Evolutionary conservation across 2,797 vertebrate species (phyloP), one percentile per base, ranked within the genome.

Genomic region (Prunella strophiata): DNA sequence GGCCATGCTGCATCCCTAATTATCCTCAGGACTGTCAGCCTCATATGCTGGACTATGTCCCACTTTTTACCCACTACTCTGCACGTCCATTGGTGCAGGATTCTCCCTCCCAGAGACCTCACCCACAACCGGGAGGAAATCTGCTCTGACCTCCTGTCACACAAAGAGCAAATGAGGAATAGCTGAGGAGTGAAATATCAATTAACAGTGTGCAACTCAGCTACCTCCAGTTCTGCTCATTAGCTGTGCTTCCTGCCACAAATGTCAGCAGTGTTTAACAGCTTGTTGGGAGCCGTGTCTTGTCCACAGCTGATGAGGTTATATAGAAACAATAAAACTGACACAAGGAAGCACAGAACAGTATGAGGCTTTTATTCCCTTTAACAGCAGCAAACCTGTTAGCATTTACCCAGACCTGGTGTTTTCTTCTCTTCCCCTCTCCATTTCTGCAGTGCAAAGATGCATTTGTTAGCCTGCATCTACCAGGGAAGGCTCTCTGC

Each of bases 171-270:
- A 89, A 83, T 0, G 7, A 83, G 66, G 75, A 80, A 48, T 14
- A 74, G 66, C 72, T 38, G 61, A 43, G 78, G 54, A 96, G 36
- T 25, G 55, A 91, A 89, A 85, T 72, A 91, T 34, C 92, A 92
- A 85, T 75, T 85, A 92, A 59, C 65, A 83, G 70, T 5, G 79
- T 30, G 58, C 57, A 47, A 78, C 78, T 89, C 71, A 50, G 75
- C 88, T 43, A 42, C 72, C 93, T 83, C 58, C 86, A 88, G 27
- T 62, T 75, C 57, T 34, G 65, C 80, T 95, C 89, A 50, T 88
- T 91, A 93, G 51, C 61, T 89, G n/a, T 42, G 85, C 84, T 89
- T 87, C 81, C 91, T 92, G 91, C 62, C 89, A 91, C 89, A 84
- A 85, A 88, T 29, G 89, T 76, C 94, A 88, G 16, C 2, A 23